Evolutionary conservation across 1,140 invertebrate species (phyloP), one percentile per base, ranked within the genome.

Genomic region (Chionoecetes opilio): DNA sequence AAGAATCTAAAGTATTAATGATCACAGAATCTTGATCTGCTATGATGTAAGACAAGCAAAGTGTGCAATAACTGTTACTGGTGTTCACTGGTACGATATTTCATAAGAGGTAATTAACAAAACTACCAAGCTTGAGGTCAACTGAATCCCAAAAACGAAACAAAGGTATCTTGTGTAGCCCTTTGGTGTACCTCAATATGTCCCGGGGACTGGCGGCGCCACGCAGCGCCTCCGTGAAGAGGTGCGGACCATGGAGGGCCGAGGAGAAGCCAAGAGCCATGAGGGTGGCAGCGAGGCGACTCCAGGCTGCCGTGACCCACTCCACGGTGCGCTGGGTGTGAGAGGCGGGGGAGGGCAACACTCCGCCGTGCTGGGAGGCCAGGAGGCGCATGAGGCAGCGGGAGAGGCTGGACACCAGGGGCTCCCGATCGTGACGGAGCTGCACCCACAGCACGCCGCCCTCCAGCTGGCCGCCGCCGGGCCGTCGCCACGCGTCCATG

Each of bases 381-480:
- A 95, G 41, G 46, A 90, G 92, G n/a, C 94, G 53, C 8, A 82
- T 91, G 29, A 95, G 87, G 35, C 53, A 82, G 31, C 94, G 91
- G 84, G 84, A 46, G 34, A 95, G 75, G 53, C 38, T 93, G 6
- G 91, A 92, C 3, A 89, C 53, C 86, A 95, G 14, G 11, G 94
- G 94, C 82, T 95, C 94, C 37, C 87, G 31, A n/a, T 95, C 94
- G 63, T 95, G 94, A 34, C 94, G 91, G 21, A 95, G 88, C 37
- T 95, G 94, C 29, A 95, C 94, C 94, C 94, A 95, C 63, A 93
- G 34, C 37, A 95, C 94, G 29, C 94, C 94, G 82, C 94, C 94
- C 38, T 95, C 94, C n/a, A 95, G 86, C 34, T 95, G 94, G 9
- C 94, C 94, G n/a, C 94, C 94, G 31, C 94, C 94, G 46, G 94